Evolutionary conservation across 2,888 invertebrate genomes (phyloP), one percentile per base, ranked within the genome.

Genomic region (Linnaemya tessellans): DNA sequence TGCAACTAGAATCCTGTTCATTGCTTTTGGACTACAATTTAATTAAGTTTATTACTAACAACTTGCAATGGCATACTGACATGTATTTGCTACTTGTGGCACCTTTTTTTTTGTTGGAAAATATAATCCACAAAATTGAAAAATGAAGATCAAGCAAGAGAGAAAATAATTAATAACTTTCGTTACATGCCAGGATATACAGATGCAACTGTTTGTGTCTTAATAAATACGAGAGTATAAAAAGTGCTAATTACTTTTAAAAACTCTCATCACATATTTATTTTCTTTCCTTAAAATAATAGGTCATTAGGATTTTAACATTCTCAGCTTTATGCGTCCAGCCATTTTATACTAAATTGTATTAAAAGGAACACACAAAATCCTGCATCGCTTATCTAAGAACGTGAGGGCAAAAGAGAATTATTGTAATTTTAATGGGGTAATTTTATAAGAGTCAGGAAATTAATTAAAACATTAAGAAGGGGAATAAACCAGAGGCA

Each of bases 1-100:
- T 41, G 35, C 49, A 38, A 73, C 38, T 38, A 74, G 58, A 64
- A 74, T 78, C 73, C 77, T 84, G 84, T 81, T 74, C 77, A 84
- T 81, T 81, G 81, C 67, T 81, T 84, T 81, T 62, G 56, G 56
- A 77, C 64, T 70, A 80, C 80, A 81, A 85, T 85, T 85, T 81
- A 85, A 81, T 85, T 85, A 81, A 85, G 81, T 85, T 74, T 74
- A 74, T 74, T 73, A 60, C 51, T 62, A 58, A 73, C 81, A 70
- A 62, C 62, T 75, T 49, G 70, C 30, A 30, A 74, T 85, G 84
- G 74, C 84, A 81, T 81, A 81, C 78, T 85, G 81, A 81, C 84
- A 85, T 85, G 78, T 74, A 79, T 85, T 81, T 68, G 68, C 65
- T 56, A 62, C 65, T 49, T 35, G 70, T 65, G n/a, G 22, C 11